These are phyloP conservation scores for Dipodomys merriami DNA, from an alignment of 2,113 vertebrate genomes.

Conservation along the genomic window DNA sequence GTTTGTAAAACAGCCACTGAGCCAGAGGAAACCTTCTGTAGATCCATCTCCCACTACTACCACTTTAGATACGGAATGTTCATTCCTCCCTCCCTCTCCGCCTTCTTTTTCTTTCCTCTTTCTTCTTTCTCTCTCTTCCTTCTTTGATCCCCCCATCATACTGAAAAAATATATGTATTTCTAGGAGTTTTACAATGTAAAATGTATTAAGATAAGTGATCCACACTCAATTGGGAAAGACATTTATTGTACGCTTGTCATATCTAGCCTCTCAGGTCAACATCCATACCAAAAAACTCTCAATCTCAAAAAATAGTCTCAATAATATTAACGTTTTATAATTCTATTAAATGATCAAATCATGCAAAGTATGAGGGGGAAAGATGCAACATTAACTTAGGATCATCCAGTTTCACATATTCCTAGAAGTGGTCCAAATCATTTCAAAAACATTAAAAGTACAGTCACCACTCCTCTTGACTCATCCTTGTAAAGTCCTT, in stretches of 20 bases:
- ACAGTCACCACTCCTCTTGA: not conserved
- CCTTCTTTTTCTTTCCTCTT: no score
- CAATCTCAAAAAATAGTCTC: not conserved
- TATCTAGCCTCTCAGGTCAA: not conserved
- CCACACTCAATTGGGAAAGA: not conserved
- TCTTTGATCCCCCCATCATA: not conserved
- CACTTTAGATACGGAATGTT: not conserved
- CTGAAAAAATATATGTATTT: not conserved
- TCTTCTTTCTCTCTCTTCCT: no score
- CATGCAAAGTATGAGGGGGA: not conserved
- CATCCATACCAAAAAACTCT: not conserved
- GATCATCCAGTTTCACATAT: not conserved
- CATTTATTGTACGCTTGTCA: not conserved
- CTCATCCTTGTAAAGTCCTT: not conserved
- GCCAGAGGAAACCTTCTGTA: not conserved
- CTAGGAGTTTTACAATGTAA: not conserved
- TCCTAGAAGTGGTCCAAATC: not conserved
- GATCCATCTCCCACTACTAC: not conserved
- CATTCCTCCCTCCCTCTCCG: no score
- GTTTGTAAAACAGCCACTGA: not conserved
- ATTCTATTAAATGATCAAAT: not conserved
- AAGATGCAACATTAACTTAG: not conserved
- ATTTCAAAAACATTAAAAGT: not conserved
- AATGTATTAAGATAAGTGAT: not conserved
- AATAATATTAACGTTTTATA: not conserved